These are phyloP conservation scores for Dinomys branickii DNA, from an alignment of 2,113 vertebrate species.

Conservation along the genomic window DNA sequence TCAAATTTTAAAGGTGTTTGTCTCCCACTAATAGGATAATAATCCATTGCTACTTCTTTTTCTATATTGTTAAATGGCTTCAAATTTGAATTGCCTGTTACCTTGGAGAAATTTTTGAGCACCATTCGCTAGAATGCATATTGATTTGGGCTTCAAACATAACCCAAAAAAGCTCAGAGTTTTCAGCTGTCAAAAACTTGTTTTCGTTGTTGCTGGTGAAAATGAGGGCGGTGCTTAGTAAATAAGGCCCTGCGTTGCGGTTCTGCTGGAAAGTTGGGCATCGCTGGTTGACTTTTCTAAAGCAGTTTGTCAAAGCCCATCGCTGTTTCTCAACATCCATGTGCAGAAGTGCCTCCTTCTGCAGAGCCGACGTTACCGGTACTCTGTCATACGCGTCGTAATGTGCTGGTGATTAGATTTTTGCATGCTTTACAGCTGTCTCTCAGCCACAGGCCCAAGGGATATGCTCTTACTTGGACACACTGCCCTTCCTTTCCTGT, in stretches of 20 bases:
- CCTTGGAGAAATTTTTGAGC: background rate
- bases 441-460: background rate
- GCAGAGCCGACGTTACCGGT: background rate
- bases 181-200: background rate
- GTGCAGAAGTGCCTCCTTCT: background rate
- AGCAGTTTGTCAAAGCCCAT: background rate
- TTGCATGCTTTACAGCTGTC: background rate
- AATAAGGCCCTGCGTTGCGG: background rate
- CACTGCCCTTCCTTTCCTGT: background rate
- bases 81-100: background rate
- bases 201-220: background rate
- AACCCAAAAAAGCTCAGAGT: background rate
- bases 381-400: background rate
- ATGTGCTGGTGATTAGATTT: constrained; percentile 24
- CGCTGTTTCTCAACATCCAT: background rate
- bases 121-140: background rate
- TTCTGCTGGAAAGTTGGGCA: background rate
- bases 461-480: constrained; percentile 28
- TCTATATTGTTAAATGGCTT: background rate
- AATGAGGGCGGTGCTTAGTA: background rate
- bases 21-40: background rate
- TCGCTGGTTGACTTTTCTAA: background rate
- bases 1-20: background rate
- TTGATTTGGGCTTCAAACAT: constrained; percentile 7
- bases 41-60: background rate